These are phyloP conservation scores for Vanessa atalanta DNA, from an alignment of 1,140 invertebrate genomes.

Conservation along the genomic window DNA sequence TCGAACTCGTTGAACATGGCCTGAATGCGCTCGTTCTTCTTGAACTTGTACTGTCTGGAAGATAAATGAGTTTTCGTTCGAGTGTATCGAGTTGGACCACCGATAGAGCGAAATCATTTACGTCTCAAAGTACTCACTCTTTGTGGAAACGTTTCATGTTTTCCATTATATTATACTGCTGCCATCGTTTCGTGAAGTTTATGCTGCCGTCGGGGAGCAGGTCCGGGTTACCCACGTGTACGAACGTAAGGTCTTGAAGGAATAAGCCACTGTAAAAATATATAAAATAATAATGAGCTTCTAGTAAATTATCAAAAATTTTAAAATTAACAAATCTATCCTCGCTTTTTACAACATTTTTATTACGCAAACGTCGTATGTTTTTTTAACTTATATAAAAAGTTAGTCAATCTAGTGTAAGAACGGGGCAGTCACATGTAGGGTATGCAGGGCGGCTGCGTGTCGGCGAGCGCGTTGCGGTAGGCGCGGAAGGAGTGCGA, in stretches of 20 bases:
- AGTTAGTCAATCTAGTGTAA: neutral
- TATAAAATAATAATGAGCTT: neutral
- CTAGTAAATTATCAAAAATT: neutral
- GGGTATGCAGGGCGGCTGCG: slow-evolving; percentile 98
- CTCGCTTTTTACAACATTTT: no score
- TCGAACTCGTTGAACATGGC: slow-evolving; percentile 98
- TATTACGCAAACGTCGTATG: no score
- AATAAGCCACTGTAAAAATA: slow-evolving; percentile 92
- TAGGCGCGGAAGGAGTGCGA: slow-evolving; percentile 97
- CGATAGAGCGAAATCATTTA: no score
- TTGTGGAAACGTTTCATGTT: slow-evolving; percentile 98
- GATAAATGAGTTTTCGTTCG: no score
- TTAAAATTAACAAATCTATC: no score
- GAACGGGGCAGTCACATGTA: slow-evolving; percentile 88
- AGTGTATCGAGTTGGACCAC: no score
- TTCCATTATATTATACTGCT: slow-evolving; percentile 98
- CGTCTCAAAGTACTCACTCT: slow-evolving; percentile 83
- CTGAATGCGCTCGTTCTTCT: slow-evolving; percentile 95
- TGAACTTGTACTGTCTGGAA: slow-evolving; percentile 88
- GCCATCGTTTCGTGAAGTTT: slow-evolving; percentile 99
- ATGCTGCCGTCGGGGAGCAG: slow-evolving; percentile 92
- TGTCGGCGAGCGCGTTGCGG: slow-evolving; percentile 94
- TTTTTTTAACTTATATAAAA: neutral
- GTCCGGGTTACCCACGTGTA: slow-evolving; percentile 98
- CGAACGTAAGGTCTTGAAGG: slow-evolving; percentile 99